Conservation (phyloP, 2,888 invertebrate species). For the Agelastica alni region DNA sequence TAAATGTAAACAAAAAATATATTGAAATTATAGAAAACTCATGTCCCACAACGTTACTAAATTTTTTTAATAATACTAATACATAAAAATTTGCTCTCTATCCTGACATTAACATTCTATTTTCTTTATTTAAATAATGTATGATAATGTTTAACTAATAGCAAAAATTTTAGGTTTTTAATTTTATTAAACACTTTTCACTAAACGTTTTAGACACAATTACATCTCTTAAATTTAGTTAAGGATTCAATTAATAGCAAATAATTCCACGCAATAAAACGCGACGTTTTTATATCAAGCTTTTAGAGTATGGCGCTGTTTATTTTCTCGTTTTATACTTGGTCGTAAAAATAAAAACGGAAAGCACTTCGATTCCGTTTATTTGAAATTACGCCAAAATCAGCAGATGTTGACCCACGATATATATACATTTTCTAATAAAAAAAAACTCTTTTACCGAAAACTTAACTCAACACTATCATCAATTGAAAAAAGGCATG, state of each 20-base stretch:
- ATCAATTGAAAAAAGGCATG: no score
- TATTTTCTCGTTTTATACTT: neutral
- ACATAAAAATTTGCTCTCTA: no score
- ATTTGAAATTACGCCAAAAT: neutral
- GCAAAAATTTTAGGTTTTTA: no score
- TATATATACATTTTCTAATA: neutral
- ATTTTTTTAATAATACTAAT: no score
- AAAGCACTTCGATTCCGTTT: neutral
- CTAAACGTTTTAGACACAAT: neutral
- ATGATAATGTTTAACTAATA: no score
- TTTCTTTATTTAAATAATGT: no score
- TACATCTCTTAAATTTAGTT: neutral
- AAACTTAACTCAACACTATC: no score
- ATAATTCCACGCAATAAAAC: conserved; percentile 3
- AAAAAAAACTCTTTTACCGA: neutral
- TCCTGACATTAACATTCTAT: no score
- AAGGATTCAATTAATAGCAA: conserved; percentile 4
- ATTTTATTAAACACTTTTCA: neutral
- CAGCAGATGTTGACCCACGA: neutral
- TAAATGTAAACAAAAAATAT: no score
- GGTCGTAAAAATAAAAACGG: neutral
- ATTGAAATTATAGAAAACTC: no score
- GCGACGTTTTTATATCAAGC: neutral
- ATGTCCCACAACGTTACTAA: no score
- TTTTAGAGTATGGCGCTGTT: neutral